These are phyloP conservation scores for Coronaproctus castanopsis DNA, from an alignment of 2,888 invertebrate genomes.

Conservation along the genomic window DNA sequence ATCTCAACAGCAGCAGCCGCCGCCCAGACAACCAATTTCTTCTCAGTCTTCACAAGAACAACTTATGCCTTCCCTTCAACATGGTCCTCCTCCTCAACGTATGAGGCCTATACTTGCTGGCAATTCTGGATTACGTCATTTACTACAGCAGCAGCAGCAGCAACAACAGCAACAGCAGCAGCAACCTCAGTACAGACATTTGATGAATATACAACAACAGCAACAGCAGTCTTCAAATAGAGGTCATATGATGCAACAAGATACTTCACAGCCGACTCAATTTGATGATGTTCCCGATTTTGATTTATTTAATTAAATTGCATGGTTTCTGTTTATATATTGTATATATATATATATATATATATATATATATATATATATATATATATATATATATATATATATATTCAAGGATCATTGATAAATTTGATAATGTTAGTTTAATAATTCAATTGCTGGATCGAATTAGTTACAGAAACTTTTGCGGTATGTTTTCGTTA, in stretches of 20 bases:
- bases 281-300: constrained; percentile 25
- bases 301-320: too few species aligned
- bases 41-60: constrained; percentile 26
- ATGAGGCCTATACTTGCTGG: constrained; percentile 47
- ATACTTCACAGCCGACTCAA: constrained; percentile 23
- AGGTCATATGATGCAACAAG: too few species aligned
- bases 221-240: constrained; percentile 14
- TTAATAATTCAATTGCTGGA: too few species aligned
- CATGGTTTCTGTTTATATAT: too few species aligned
- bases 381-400: too few species aligned
- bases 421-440: too few species aligned
- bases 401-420: too few species aligned
- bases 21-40: constrained; percentile 18
- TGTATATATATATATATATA: too few species aligned
- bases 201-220: constrained; percentile 13
- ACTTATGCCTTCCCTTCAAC: constrained; percentile 22
- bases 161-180: constrained; percentile 27
- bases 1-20: constrained; percentile 19
- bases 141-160: constrained; percentile 58
- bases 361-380: too few species aligned
- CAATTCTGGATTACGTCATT: constrained; percentile 56
- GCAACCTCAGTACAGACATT: constrained; percentile 20
- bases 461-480: too few species aligned
- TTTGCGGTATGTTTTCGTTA: too few species aligned
- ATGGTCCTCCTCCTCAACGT: constrained; percentile 30